Evolutionary conservation across 2,888 invertebrate species (phyloP), one percentile per base, ranked within the genome.

Genomic region (Caenorhabditis angaria): DNA sequence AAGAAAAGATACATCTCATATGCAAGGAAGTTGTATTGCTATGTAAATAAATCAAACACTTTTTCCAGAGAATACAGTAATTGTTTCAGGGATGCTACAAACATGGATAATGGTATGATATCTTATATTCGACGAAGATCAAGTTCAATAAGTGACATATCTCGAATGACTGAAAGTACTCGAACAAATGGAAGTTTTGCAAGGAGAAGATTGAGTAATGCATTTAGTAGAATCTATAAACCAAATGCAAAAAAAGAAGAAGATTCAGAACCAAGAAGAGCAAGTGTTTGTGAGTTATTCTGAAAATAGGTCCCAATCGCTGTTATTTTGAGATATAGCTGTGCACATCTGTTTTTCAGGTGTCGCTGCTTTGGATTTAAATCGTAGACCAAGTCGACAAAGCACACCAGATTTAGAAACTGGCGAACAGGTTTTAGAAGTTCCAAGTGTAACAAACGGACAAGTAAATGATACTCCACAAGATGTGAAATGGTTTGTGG

Each of bases 401-500:
- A 41, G 41, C 18, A 10, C 41, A 41, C 8, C 5, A 41, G 41
- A 41, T 14, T 41, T 41, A 57, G n/a, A 51, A 56, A 27, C 29
- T 20, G 8, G 61, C 12, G 3, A 41, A 41, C 3, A 8, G 5
- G 32, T 32, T 32, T 10, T 10, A 8, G 32, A 32, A 8, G 32
- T 32, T 10, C 10, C 10, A 41, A n/a, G n/a, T n/a, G n/a, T n/a
- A n/a, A n/a, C n/a, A n/a, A n/a, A n/a, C n/a, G 50, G n/a, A 50
- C 10, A 10, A 4, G 50, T 48, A 48, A 18, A 48, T 12, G 8
- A 48, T 8, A 5, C 4, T 59, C 62, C 0, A 56, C 70, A 14
- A 48, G 58, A 64, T 35, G 73, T 73, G 6, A 73, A 68, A 28
- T 74, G 74, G 74, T 74, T 74, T 22, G 69, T 74, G 0, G 69